These are phyloP conservation scores for Saccopteryx bilineata DNA, from an alignment of 2,113 vertebrate species.

Conservation along the genomic window DNA sequence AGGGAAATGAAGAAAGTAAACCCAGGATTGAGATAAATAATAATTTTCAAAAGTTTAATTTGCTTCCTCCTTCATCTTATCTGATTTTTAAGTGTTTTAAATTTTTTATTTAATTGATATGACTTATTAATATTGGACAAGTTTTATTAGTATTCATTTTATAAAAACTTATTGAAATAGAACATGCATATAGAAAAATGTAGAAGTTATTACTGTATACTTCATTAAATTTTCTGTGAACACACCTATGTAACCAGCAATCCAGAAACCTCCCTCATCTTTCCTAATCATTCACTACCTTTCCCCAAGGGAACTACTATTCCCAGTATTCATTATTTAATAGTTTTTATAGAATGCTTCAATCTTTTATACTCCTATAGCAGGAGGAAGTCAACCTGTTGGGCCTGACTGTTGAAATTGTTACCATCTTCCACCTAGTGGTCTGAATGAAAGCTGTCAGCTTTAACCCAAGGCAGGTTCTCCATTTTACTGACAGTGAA, in stretches of 20 bases:
- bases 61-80: slow-evolving; percentile 9
- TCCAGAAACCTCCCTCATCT: background rate
- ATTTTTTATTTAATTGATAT: background rate
- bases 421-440: background rate
- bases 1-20: background rate
- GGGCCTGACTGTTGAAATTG: background rate
- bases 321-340: background rate
- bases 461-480: background rate
- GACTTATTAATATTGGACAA: slow-evolving; percentile 48
- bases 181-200: background rate
- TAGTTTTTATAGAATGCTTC: slow-evolving; percentile 12
- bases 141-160: slow-evolving; percentile 17
- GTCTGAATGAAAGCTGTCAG: background rate
- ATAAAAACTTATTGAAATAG: background rate
- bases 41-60: background rate
- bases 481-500: background rate
- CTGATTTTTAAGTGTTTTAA: slow-evolving; percentile 50
- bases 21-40: background rate
- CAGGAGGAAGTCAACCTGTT: background rate
- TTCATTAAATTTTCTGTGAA: background rate
- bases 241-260: background rate
- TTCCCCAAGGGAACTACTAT: background rate
- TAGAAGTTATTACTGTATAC: background rate
- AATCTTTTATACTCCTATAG: background rate
- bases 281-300: background rate